A percentile compares a stretch with the other conserved stretches of the same genome.
These are phyloP conservation scores for Tetramorium alpestre DNA, from an alignment of 1,140 invertebrate species.

Conservation along the genomic window DNA sequence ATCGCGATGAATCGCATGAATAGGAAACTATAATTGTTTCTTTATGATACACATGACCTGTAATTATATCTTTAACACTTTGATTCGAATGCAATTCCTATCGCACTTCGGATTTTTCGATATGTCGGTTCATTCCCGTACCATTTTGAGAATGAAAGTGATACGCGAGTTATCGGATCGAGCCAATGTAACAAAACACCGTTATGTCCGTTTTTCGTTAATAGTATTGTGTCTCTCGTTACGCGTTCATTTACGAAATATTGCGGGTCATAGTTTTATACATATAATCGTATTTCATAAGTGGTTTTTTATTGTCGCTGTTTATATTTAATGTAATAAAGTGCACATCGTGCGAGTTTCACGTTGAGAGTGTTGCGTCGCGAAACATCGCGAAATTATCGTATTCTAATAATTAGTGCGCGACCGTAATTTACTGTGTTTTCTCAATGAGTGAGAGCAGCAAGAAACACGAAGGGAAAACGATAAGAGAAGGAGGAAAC, in stretches of 20 bases:
- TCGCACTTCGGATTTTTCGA: background rate
- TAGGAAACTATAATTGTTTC: background rate
- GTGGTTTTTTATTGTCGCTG: background rate
- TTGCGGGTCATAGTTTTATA: background rate
- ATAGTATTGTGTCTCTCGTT: too few species aligned
- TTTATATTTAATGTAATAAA: background rate
- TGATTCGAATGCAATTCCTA: background rate
- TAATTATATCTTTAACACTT: background rate
- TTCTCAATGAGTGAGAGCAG: background rate
- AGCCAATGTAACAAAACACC: too few species aligned
- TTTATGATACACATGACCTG: background rate
- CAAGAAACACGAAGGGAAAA: background rate
- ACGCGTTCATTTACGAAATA: background rate
- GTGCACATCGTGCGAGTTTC: background rate
- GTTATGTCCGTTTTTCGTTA: too few species aligned
- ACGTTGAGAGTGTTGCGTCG: background rate
- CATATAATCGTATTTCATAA: background rate
- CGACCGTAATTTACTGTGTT: background rate
- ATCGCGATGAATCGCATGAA: background rate
- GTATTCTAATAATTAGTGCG: background rate
- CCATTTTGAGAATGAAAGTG: background rate
- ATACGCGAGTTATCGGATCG: background rate
- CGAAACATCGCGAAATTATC: background rate
- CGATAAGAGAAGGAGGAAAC: background rate
- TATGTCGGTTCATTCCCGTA: background rate